Evolutionary conservation across 2,113 vertebrate genomes (phyloP).

Genomic region (Athene cunicularia): DNA sequence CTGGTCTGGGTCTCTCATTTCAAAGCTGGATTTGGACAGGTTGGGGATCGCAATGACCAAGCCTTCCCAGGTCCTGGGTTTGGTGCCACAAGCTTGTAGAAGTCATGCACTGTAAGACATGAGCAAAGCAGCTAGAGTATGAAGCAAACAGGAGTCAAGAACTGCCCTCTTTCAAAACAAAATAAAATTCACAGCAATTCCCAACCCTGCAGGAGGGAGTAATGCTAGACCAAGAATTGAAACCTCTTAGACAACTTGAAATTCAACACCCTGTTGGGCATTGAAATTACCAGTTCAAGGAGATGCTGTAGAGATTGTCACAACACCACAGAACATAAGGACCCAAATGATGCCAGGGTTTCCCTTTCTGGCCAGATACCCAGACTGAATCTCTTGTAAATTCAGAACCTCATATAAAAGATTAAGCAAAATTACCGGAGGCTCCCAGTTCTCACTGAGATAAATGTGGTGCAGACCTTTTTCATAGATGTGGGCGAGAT

Average conservation of each 20-base stretch:
- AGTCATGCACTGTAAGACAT: not conserved
- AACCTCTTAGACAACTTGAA: not conserved
- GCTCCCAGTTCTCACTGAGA: not conserved
- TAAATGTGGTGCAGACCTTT: not conserved
- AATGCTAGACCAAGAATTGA: not conserved
- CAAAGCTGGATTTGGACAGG: not conserved
- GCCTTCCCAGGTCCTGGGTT: not conserved
- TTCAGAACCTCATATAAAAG: constrained; percentile 18
- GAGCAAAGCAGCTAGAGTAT: not conserved
- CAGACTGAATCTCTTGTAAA: constrained; percentile 19
- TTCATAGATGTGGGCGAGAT: not conserved
- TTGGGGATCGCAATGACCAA: not conserved
- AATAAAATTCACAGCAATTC: not conserved
- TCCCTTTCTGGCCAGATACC: constrained; percentile 4
- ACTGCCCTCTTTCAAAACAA: not conserved
- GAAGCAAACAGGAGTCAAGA: not conserved
- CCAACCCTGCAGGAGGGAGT: not conserved
- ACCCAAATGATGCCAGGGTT: not conserved
- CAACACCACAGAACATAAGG: not conserved
- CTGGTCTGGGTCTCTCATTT: not conserved
- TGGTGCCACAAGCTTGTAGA: not conserved
- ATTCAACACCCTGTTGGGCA: not conserved
- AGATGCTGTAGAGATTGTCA: not conserved
- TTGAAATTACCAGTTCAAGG: not conserved
- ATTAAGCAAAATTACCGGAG: not conserved